Evolutionary conservation across 2,797 vertebrate species (phyloP).

Genomic region (Yasuhikotakia modesta): DNA sequence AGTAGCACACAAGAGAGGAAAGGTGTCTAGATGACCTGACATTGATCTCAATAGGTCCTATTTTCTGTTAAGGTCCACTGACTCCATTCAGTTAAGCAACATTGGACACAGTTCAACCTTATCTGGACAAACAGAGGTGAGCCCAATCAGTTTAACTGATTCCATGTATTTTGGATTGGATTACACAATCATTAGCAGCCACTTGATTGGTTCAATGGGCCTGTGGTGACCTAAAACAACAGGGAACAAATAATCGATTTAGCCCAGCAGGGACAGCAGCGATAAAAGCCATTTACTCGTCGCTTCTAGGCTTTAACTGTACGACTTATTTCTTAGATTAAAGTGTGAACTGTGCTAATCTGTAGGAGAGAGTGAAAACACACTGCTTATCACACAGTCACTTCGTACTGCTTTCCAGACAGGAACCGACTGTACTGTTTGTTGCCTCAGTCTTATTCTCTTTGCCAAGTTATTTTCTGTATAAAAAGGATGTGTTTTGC

Average conservation of each 20-base stretch:
- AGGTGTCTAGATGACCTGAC: slow-evolving; percentile 15
- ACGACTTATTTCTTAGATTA: slow-evolving; percentile 1
- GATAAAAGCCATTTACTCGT: slow-evolving; percentile 15
- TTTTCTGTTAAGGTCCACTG: slow-evolving; percentile 24
- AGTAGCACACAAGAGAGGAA: neutral
- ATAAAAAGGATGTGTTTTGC: too few species aligned
- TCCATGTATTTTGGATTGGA: slow-evolving; percentile 23
- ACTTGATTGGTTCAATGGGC: slow-evolving; percentile 29
- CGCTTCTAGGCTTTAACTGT: neutral
- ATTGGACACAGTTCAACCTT: slow-evolving; percentile 13
- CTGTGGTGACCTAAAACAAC: slow-evolving; percentile 27
- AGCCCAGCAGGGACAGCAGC: slow-evolving; percentile 5
- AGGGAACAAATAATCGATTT: slow-evolving; percentile 18
- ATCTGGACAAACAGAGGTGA: slow-evolving; percentile 28
- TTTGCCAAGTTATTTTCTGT: neutral
- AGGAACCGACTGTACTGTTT: neutral
- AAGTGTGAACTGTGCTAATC: slow-evolving; percentile 25
- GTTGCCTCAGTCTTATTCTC: neutral
- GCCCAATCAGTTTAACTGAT: slow-evolving; percentile 24
- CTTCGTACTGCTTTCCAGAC: slow-evolving; percentile 9
- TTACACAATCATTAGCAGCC: slow-evolving; percentile 27
- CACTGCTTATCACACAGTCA: slow-evolving; percentile 22
- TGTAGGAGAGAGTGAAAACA: neutral
- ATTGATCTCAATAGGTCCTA: slow-evolving; percentile 8
- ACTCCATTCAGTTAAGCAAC: neutral